Conservation (phyloP, 2,888 invertebrate species). For the Xylophagus ater region DNA sequence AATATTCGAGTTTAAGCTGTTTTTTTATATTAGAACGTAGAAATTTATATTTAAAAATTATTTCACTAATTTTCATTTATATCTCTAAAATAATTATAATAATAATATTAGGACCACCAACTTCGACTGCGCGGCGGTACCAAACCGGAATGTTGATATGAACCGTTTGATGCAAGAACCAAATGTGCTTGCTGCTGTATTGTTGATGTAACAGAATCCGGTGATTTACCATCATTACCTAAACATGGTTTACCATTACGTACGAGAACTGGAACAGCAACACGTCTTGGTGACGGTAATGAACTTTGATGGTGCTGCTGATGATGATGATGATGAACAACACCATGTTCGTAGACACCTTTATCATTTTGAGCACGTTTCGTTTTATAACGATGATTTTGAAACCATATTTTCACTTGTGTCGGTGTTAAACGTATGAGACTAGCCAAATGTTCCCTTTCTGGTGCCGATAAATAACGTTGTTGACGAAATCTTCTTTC, state of each 20-base stretch:
- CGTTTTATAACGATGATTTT: slow-evolving; percentile 97
- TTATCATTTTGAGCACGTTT: slow-evolving; percentile 96
- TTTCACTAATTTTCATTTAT: background rate
- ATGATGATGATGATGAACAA: slow-evolving; percentile 24
- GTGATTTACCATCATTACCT: slow-evolving; percentile 45
- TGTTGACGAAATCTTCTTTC: slow-evolving; percentile 93
- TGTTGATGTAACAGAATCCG: slow-evolving; percentile 37
- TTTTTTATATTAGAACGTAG: background rate
- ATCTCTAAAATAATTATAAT: slow-evolving; percentile 14
- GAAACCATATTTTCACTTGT: slow-evolving; percentile 99
- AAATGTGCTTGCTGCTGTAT: slow-evolving; percentile 38
- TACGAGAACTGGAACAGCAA: slow-evolving; percentile 89
- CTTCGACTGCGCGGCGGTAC: slow-evolving; percentile 22
- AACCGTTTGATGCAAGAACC: slow-evolving; percentile 40
- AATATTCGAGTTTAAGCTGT: slow-evolving; percentile 11
- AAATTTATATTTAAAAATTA: background rate
- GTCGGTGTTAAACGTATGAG: slow-evolving; percentile 92
- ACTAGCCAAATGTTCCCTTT: slow-evolving; percentile 91
- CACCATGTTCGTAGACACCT: slow-evolving; percentile 52
- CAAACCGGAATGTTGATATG: slow-evolving; percentile 33
- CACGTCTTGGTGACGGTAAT: slow-evolving; percentile 74
- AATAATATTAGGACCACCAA: slow-evolving; percentile 39
- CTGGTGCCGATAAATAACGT: slow-evolving; percentile 92
- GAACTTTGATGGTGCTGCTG: slow-evolving; percentile 41
- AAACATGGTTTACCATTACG: slow-evolving; percentile 89